Base-by-base conservation (phyloP, 1,140 invertebrate genomes). In the Metopolophium dirhodum region DNA sequence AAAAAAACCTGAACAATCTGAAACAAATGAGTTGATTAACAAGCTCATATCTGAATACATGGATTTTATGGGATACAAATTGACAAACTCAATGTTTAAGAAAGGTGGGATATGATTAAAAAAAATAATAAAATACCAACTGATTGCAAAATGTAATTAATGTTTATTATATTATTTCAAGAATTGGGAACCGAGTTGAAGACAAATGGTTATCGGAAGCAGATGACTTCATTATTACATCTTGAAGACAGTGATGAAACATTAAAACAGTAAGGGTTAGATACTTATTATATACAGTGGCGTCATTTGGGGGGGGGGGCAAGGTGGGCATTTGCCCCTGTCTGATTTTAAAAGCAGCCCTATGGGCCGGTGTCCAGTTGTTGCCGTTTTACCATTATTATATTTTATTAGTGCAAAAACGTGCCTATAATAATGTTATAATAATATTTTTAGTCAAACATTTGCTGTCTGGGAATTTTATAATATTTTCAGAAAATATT, bases 31-130 rank as follows among this genome's bases (percentile, higher is more conserved):
- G 14, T 30, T 93, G 9, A 92, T 93, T 37, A 94, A 94, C 37
- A 37, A 88, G 9, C 91, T 94, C 30, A 88, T 94, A 54, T 35
- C 23, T 37, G 93, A 94, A 41, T 94, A 94, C 47, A 86, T 94
- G 41, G n/a, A 83, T 57, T 89, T 85, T 85, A 90, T 83, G 83
- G 90, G 83, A 47, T 94, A 94, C 49, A 82, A 68, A 26, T 89
- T 94, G 22, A 61, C 90, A 8, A 54, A 88, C 8, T 23, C 30
- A 22, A 88, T 93, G 49, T 94, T 94, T 41, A 37, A 47, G 7
- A 88, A 91, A 94, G 93, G 93, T 94, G 35, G 93, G 90, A 49
- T 37, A 23, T 26, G 14, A 23, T 86, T 20, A 87, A 47, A 83
- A 87, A 49, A 87, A 26, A 41, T 3, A 41, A 41, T 2, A 41